A percentile compares a stretch with the other conserved stretches of the same genome.
Conservation (phyloP, 2,888 invertebrate genomes). For the Phragmatobia fuliginosa region DNA sequence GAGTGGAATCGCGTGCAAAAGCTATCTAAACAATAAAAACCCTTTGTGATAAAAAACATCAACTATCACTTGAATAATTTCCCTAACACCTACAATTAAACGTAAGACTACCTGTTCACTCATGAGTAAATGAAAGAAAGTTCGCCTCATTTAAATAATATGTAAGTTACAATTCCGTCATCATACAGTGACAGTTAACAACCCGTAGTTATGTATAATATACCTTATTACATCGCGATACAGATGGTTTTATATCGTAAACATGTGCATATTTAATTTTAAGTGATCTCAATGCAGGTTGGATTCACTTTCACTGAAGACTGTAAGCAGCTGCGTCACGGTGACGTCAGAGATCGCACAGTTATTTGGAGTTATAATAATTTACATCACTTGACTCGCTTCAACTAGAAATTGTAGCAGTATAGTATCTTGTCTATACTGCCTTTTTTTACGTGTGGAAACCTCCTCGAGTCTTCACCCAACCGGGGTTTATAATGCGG, state of each 20-base stretch:
- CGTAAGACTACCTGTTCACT: slow-evolving; percentile 31
- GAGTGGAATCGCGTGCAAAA: too few relatives aligned
- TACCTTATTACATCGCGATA: slow-evolving; percentile 28
- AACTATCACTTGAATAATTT: slow-evolving; percentile 15
- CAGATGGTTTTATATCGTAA: slow-evolving; percentile 7
- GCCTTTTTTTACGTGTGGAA: too few relatives aligned
- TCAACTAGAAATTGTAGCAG: neutral
- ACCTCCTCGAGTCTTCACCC: too few relatives aligned
- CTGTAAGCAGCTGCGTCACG: slow-evolving; percentile 31
- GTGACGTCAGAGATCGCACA: slow-evolving; percentile 36
- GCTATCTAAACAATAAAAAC: too few relatives aligned
- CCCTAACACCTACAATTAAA: slow-evolving; percentile 14
- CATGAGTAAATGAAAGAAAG: slow-evolving; percentile 39
- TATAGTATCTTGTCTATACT: too few relatives aligned
- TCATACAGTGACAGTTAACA: slow-evolving; percentile 28
- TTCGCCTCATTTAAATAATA: slow-evolving; percentile 47
- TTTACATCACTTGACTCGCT: neutral
- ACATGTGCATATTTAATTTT: slow-evolving; percentile 36
- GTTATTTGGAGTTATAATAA: neutral
- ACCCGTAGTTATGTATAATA: neutral
- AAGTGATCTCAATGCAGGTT: slow-evolving; percentile 41
- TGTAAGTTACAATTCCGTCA: slow-evolving; percentile 33
- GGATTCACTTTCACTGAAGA: slow-evolving; percentile 53
- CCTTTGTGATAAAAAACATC: too few relatives aligned
- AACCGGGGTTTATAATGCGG: too few relatives aligned